Evolutionary conservation across 2,113 vertebrate genomes (phyloP).

Genomic region (Podarcis raffonei): DNA sequence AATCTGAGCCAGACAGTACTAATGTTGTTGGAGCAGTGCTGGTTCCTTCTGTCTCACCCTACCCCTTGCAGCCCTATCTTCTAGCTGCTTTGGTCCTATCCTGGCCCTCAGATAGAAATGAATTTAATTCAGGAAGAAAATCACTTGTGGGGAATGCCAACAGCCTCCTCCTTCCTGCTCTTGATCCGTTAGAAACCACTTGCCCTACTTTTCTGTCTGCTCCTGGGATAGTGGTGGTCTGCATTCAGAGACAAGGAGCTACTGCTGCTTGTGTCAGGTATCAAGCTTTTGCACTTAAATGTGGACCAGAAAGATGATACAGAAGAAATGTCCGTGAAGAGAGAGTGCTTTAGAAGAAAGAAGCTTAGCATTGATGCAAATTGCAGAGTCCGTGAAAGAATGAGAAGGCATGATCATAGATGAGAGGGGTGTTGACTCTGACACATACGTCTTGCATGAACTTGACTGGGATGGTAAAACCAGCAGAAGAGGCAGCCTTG

Average conservation of each 20-base stretch:
- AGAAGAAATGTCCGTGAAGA: background rate
- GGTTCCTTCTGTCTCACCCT: too few relatives aligned
- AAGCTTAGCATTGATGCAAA: background rate
- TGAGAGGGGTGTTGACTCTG: too few relatives aligned
- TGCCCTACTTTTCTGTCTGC: background rate
- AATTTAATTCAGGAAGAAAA: background rate
- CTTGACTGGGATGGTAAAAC: background rate
- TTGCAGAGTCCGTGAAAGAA: background rate
- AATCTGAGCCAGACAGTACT: background rate
- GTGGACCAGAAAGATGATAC: background rate
- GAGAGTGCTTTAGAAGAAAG: background rate
- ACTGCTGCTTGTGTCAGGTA: background rate
- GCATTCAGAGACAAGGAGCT: background rate
- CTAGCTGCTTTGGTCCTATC: background rate
- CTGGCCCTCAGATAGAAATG: background rate
- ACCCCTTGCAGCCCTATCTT: too few relatives aligned
- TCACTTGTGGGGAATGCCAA: too few relatives aligned
- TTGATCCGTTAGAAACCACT: background rate
- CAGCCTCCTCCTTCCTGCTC: background rate
- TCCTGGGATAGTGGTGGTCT: background rate
- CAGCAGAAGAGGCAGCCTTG: background rate
- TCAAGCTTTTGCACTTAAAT: background rate
- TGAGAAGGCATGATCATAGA: background rate
- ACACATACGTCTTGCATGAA: background rate
- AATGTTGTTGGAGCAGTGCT: background rate